phyloP scores from a whole-genome alignment of 2,888 invertebrate species.

The Drepanosiphum platanoidis region DNA sequence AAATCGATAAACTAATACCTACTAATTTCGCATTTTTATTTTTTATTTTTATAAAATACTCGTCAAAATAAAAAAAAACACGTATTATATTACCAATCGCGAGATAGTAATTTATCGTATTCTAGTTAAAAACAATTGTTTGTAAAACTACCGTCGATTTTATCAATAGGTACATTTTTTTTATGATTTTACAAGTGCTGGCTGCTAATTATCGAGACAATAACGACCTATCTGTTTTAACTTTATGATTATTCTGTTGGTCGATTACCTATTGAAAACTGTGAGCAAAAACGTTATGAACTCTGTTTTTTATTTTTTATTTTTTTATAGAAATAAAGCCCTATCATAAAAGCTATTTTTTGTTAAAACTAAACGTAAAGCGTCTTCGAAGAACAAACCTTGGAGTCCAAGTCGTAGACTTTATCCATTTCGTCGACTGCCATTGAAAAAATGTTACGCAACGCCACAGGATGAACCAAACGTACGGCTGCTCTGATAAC shows the following conservation, averaged over 20 bases:
- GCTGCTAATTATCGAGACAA: not conserved
- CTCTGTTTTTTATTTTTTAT: too few relatives aligned
- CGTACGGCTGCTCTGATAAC: constrained; percentile 67
- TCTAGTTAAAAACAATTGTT: not conserved
- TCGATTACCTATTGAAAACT: too few relatives aligned
- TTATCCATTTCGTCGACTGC: constrained; percentile 84
- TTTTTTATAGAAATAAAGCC: too few relatives aligned
- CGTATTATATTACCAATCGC: not conserved
- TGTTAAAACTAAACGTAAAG: not conserved
- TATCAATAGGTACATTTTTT: not conserved
- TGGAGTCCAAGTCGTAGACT: constrained; percentile 76
- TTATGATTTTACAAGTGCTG: not conserved
- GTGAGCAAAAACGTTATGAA: too few relatives aligned
- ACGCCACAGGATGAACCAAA: constrained; percentile 72
- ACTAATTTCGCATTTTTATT: too few relatives aligned
- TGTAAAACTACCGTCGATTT: not conserved
- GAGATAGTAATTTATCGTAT: not conserved
- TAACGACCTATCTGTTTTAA: not conserved
- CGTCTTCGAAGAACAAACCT: constrained; percentile 66
- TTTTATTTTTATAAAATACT: too few relatives aligned
- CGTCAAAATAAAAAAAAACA: constrained; percentile 24
- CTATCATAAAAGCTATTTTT: not conserved
- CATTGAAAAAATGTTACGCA: constrained; percentile 76
- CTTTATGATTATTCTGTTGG: not conserved
- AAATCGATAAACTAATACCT: too few relatives aligned